phyloP scores from a whole-genome alignment of 2,113 vertebrate genomes.

The Paralichthys olivaceus region DNA sequence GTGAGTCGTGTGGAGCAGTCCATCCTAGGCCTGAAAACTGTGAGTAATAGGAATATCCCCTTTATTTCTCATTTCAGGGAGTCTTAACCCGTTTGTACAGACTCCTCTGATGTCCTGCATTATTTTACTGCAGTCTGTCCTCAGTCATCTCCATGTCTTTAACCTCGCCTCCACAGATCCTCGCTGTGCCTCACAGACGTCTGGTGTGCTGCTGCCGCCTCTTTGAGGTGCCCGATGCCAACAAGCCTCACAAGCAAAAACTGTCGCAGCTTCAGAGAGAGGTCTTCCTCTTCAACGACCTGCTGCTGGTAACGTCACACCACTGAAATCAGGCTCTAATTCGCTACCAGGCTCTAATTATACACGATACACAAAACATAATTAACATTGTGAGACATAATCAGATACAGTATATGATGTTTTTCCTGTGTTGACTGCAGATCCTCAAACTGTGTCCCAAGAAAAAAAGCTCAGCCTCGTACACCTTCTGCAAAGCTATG shows the following conservation, averaged over 20 bases:
- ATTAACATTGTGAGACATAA: neutral
- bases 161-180: conserved; percentile 83
- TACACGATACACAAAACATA: neutral
- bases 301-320: conserved; percentile 90
- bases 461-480: conserved; percentile 96
- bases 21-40: conserved; percentile 97
- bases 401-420: neutral
- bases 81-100: conserved; percentile 6
- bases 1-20: conserved; percentile 99
- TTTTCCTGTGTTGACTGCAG: conserved; percentile 75
- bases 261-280: conserved; percentile 96
- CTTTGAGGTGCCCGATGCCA: conserved; percentile 95
- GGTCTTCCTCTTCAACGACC: conserved; percentile 98
- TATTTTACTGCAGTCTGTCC: conserved; percentile 32
- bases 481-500: conserved; percentile 96
- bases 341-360: neutral
- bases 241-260: conserved; percentile 98
- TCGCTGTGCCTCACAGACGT: conserved; percentile 94
- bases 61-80: neutral
- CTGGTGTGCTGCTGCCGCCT: conserved; percentile 98
- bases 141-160: conserved; percentile 54
- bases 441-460: conserved; percentile 98
- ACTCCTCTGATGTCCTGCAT: conserved; percentile 28
- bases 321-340: neutral
- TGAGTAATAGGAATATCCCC: conserved; percentile 78